Percentiles rank a stretch among this genome's conserved stretches.
Evolutionary conservation across 2,797 vertebrate species (phyloP).

Genomic region (Anabas testudineus): DNA sequence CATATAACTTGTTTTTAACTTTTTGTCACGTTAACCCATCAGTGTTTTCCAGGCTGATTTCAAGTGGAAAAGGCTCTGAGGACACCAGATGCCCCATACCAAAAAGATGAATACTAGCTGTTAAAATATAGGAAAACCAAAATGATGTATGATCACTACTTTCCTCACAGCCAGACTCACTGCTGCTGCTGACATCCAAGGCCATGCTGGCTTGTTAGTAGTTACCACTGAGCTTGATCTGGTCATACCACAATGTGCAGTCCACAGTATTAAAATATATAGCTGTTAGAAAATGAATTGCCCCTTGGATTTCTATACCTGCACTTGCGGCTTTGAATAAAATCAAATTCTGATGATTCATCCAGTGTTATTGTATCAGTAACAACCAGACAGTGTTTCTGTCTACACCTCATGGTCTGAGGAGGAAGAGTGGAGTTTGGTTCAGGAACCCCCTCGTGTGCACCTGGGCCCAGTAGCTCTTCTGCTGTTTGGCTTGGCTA

Average conservation of each 20-base stretch:
- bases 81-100: background rate
- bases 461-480: constrained; percentile 69
- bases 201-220: constrained; percentile 28
- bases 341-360: constrained; percentile 62
- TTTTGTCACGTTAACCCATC: background rate
- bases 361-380: constrained; percentile 69
- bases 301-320: constrained; percentile 39
- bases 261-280: constrained; percentile 52
- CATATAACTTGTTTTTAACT: background rate
- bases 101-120: background rate
- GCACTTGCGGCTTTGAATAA: constrained; percentile 35
- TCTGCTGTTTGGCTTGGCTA: constrained; percentile 75
- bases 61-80: background rate
- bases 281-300: constrained; percentile 53
- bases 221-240: constrained; percentile 60
- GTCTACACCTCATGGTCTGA: constrained; percentile 63
- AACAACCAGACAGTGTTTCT: constrained; percentile 63
- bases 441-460: constrained; percentile 43
- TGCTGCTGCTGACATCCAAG: constrained; percentile 32
- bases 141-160: constrained; percentile 6
- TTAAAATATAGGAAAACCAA: constrained; percentile 17
- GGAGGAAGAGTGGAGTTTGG: constrained; percentile 33
- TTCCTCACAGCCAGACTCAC: constrained; percentile 21
- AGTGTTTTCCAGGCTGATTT: background rate
- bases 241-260: constrained; percentile 45